Evolutionary conservation across 2,797 vertebrate species (phyloP), one percentile per base, ranked within the genome.

Genomic region (Triplophysa yarkandensis): DNA sequence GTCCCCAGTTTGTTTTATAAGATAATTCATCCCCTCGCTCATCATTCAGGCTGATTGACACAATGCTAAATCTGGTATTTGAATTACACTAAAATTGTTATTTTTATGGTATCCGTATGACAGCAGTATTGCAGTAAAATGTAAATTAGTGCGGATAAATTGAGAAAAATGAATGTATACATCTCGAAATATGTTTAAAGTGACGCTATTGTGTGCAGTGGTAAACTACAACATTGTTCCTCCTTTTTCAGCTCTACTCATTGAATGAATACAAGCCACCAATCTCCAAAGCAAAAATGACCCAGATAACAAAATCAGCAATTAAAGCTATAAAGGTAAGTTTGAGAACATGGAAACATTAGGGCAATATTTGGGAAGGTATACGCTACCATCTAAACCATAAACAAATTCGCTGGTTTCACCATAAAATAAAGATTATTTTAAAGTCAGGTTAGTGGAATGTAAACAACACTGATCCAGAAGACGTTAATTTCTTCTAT

Each of bases 221-320:
- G 16, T n/a, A 61, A 50, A 36, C 21, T 23, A 21, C 41, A 25
- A 58, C 23, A 8, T 62, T 21, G 19, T 11, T 48, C 3, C 14
- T 80, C 11, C 0, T 88, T 76, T 88, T 83, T 48, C 90, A 99
- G 97, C 88, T 99, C 82, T 98, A 98, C 94, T 98, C 98, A 43
- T 88, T 99, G 79, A 99, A 98, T 87, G 97, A 99, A 91, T 99
- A 98, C 89, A 99, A 98, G 86, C 98, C 98, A 71, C 98, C 98
- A 8, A 99, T 99, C 92, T 99, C 98, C 86, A 99, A 98, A 90
- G 98, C 98, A 27, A 99, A 99, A 94, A 99, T 99, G 98, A 99
- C 97, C 80, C 95, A 99, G 89, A 98, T 99, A 85, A 99, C 98
- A 81, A 99, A 99, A 87, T 93, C 97, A 82, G 98, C 96, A 86